phyloP scores from a whole-genome alignment of 2,888 invertebrate species.

The Clitarchus hookeri region DNA sequence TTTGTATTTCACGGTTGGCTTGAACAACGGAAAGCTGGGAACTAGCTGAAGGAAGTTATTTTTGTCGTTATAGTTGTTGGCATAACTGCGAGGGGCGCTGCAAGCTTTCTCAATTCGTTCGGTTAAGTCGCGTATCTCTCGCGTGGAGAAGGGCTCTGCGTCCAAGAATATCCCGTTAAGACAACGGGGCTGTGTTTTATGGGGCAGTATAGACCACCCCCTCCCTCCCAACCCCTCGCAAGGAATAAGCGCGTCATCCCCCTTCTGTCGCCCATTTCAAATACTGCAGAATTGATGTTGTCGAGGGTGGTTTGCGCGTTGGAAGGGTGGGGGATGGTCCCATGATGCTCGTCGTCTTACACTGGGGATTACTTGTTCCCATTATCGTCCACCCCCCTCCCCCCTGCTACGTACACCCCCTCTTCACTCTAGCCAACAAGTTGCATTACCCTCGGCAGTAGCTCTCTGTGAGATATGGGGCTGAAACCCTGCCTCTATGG shows the following conservation, averaged over 20 bases:
- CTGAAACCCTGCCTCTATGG: not conserved
- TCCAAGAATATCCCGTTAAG: not conserved
- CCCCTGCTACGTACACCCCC: not conserved
- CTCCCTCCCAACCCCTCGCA: no score
- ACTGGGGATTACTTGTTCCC: slow-evolving; percentile 7
- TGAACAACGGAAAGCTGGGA: not conserved
- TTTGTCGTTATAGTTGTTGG: not conserved
- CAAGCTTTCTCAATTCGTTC: not conserved
- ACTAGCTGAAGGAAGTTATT: not conserved
- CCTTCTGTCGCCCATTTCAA: not conserved
- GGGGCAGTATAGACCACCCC: not conserved
- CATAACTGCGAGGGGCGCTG: not conserved
- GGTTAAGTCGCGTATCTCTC: not conserved
- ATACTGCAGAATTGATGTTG: slow-evolving; percentile 14
- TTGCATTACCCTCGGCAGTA: not conserved
- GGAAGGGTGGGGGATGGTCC: not conserved
- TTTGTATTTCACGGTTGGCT: no score
- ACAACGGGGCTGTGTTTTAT: slow-evolving; percentile 3
- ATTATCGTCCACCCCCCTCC: not conserved
- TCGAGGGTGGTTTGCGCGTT: not conserved
- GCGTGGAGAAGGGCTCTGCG: not conserved
- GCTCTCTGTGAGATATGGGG: not conserved
- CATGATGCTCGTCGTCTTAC: not conserved
- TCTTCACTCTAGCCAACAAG: not conserved
- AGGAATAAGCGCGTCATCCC: not conserved